These are phyloP conservation scores for Drosophila phalerata DNA, from an alignment of 2,888 invertebrate species.

Conservation along the genomic window DNA sequence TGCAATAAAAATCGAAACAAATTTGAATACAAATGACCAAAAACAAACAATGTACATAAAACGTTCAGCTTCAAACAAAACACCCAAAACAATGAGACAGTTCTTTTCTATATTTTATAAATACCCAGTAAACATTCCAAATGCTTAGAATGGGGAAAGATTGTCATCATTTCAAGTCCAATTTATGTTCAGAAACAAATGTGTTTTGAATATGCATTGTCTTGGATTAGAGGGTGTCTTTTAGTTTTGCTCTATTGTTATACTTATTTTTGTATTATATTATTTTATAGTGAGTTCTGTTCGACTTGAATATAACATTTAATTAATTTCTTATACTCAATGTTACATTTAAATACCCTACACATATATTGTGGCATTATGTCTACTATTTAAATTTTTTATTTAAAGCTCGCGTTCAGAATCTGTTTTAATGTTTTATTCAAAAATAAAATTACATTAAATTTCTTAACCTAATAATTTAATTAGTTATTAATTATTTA, in stretches of 20 bases:
- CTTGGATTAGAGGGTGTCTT: slow-evolving; percentile 3
- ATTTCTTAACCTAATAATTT: too few species aligned
- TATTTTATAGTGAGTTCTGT: slow-evolving; percentile 18
- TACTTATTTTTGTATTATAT: slow-evolving; percentile 17
- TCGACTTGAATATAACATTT: slow-evolving; percentile 22
- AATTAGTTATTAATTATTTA: too few species aligned
- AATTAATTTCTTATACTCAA: too few species aligned
- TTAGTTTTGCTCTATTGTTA: neutral
- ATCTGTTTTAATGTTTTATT: too few species aligned
- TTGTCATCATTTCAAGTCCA: too few species aligned
- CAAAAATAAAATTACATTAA: too few species aligned
- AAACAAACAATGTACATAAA: slow-evolving; percentile 36
- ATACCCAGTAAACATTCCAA: slow-evolving; percentile 1
- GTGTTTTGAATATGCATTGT: neutral
- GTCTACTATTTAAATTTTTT: too few species aligned
- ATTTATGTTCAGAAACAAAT: too few species aligned
- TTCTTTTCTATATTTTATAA: slow-evolving; percentile 21
- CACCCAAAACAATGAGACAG: slow-evolving; percentile 31
- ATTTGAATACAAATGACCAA: slow-evolving; percentile 62
- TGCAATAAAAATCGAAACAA: slow-evolving; percentile 65
- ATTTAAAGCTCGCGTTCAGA: too few species aligned
- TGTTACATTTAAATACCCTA: too few species aligned
- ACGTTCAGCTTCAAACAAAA: slow-evolving; percentile 27
- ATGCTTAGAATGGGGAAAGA: neutral
- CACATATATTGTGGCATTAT: too few species aligned